Evolutionary conservation across 2,888 invertebrate species (phyloP).

Genomic region (Phaonia tiefii): DNA sequence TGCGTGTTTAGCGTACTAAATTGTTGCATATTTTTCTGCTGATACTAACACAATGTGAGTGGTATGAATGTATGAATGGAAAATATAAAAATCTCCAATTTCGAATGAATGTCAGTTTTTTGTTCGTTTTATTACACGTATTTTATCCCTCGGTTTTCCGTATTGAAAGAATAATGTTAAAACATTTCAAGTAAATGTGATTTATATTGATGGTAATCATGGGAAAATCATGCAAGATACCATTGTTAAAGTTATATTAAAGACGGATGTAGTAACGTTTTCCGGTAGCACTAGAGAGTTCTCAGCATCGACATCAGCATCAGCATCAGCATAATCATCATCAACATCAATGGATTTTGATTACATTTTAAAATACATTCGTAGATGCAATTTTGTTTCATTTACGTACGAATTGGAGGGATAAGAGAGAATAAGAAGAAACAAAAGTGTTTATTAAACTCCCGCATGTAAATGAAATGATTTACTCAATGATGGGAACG

Average conservation of each 20-base stretch:
- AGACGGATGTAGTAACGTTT: constrained; percentile 31
- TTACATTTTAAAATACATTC: constrained; percentile 18
- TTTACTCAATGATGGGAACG: constrained; percentile 29
- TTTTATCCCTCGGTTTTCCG: constrained; percentile 9
- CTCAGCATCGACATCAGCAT: neutral
- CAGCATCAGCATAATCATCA: neutral
- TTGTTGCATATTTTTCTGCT: constrained; percentile 48
- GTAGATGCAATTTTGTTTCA: constrained; percentile 20
- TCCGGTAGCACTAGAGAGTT: neutral
- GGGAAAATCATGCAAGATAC: constrained; percentile 67
- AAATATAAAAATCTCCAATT: constrained; percentile 32
- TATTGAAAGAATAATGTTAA: constrained; percentile 49
- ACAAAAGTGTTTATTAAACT: constrained; percentile 37
- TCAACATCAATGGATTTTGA: constrained; percentile 20
- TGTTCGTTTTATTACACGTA: neutral
- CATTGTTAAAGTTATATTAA: constrained; percentile 51
- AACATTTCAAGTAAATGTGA: constrained; percentile 75
- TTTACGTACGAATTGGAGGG: neutral
- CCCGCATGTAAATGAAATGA: constrained; percentile 45
- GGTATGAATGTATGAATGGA: neutral
- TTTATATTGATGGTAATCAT: constrained; percentile 78
- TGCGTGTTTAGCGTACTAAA: constrained; percentile 55
- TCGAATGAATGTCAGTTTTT: constrained; percentile 42
- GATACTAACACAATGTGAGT: constrained; percentile 1
- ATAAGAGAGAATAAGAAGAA: neutral